A percentile compares a stretch with the other conserved stretches of the same genome.
These are phyloP conservation scores for Drosophila quasianomalipes DNA, from an alignment of 2,888 invertebrate species.

Conservation along the genomic window DNA sequence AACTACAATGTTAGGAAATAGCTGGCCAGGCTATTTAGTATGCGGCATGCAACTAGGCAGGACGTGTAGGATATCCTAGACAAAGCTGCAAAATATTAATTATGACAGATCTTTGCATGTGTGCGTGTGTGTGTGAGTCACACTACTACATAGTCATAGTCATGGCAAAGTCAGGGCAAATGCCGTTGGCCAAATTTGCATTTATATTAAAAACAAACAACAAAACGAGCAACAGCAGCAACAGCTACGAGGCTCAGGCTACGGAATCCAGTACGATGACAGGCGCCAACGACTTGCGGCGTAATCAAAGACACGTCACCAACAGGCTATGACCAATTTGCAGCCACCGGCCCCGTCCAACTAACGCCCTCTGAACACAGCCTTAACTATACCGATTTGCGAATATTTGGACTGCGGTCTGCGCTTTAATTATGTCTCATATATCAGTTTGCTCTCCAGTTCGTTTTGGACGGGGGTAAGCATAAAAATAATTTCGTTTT, in stretches of 20 bases:
- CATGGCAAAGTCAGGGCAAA: constrained; percentile 28
- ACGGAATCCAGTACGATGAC: constrained; percentile 55
- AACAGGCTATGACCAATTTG: constrained; percentile 78
- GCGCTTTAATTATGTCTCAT: constrained; percentile 84
- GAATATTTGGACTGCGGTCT: constrained; percentile 65
- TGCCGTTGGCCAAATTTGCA: constrained; percentile 78
- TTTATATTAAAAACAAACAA: constrained; percentile 82
- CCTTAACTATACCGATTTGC: constrained; percentile 69
- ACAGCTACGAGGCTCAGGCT: constrained; percentile 19
- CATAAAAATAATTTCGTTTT: constrained; percentile 84
- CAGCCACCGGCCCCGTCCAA: constrained; percentile 42
- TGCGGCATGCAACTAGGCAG: constrained; percentile 67
- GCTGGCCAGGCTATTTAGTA: constrained; percentile 59
- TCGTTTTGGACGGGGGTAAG: constrained; percentile 29
- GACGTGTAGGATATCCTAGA: constrained; percentile 58
- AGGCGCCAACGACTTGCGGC: constrained; percentile 78
- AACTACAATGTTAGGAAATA: constrained; percentile 27
- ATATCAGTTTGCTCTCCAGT: constrained; percentile 78
- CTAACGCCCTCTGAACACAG: background rate
- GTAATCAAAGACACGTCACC: constrained; percentile 81
- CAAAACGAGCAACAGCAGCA: constrained; percentile 47
- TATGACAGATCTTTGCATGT: constrained; percentile 67
- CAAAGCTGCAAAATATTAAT: constrained; percentile 77
- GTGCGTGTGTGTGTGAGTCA: constrained; percentile 24
- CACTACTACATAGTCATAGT: constrained; percentile 19